These are phyloP conservation scores for Etheostoma cragini DNA, from an alignment of 2,113 vertebrate genomes.

Conservation along the genomic window DNA sequence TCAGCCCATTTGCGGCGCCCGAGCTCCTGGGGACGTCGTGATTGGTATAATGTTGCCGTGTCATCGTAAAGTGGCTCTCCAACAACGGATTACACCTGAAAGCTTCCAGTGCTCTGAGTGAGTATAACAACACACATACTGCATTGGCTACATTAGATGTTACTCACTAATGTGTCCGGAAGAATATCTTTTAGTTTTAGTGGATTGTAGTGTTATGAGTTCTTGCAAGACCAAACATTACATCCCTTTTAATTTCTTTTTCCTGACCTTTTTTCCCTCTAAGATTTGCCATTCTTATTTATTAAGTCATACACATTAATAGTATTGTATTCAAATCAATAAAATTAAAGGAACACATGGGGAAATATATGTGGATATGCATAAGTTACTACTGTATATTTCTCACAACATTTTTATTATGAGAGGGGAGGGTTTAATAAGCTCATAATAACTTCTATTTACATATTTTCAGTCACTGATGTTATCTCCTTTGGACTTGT, in stretches of 20 bases:
- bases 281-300: too few species aligned
- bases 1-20: constrained; percentile 47
- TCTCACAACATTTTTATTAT: too few species aligned
- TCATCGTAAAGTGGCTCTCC: constrained; percentile 56
- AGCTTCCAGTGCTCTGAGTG: constrained; percentile 72
- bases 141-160: not conserved
- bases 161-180: not conserved
- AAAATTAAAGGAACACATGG: too few species aligned
- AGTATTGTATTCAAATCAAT: too few species aligned
- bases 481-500: too few species aligned
- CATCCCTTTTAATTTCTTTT: too few species aligned
- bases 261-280: too few species aligned
- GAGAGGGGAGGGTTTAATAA: not conserved
- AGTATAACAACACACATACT: constrained; percentile 18
- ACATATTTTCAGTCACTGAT: not conserved
- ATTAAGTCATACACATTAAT: too few species aligned
- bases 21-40: constrained; percentile 70
- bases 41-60: constrained; percentile 73
- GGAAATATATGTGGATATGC: not conserved
- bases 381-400: not conserved
- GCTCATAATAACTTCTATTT: not conserved
- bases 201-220: not conserved
- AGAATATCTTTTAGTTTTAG: not conserved
- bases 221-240: too few species aligned
- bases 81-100: constrained; percentile 57